Evolutionary conservation across 2,888 invertebrate genomes (phyloP), one percentile per base, ranked within the genome.

Genomic region (Schizotus pectinicornis): DNA sequence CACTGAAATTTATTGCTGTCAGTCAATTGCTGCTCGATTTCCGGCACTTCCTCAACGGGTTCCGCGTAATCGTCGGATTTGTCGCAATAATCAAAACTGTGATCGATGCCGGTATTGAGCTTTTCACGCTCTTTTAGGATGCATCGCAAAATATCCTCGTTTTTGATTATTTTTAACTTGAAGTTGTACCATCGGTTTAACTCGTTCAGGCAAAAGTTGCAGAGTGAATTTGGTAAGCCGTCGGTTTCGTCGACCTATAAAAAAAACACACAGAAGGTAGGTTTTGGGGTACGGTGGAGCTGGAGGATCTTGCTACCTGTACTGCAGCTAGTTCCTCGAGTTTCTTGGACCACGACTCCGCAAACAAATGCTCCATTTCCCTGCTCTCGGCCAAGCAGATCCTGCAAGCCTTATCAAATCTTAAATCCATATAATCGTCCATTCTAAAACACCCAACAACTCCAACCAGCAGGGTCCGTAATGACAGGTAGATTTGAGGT

Each of bases 191-290:
- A 68, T n/a, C 62, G 60, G 49, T 53, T 58, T 9, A 68, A 22
- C 36, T 67, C 58, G n/a, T 56, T 37, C 11, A 50, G 30, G 30
- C 68, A 68, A 13, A 53, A 52, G 39, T 41, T 53, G 45, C 68
- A 68, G 1, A 68, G 30, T 36, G 59, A 45, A 37, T 62, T 62
- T 3, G 68, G 66, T n/a, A 66, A 36, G 7, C 56, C 43, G 45
- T 66, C 68, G 41, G 51, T 59, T 64, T 62, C 60, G 36, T 55
- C 35, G 31, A 64, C 52, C 66, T 68, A 37, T 35, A 62, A 55
- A 41, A 48, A 33, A 53, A 35, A 38, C 7, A 37, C 37, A 34
- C 12, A n/a, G 3, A n/a, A 36, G n/a, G n/a, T n/a, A n/a, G n/a
- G n/a, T n/a, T n/a, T n/a, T n/a, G n/a, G n/a, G n/a, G n/a, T n/a